Percentiles rank a stretch among this genome's conserved stretches.
These are phyloP conservation scores for Patella pellucida DNA, from an alignment of 2,888 invertebrate species.

Conservation along the genomic window DNA sequence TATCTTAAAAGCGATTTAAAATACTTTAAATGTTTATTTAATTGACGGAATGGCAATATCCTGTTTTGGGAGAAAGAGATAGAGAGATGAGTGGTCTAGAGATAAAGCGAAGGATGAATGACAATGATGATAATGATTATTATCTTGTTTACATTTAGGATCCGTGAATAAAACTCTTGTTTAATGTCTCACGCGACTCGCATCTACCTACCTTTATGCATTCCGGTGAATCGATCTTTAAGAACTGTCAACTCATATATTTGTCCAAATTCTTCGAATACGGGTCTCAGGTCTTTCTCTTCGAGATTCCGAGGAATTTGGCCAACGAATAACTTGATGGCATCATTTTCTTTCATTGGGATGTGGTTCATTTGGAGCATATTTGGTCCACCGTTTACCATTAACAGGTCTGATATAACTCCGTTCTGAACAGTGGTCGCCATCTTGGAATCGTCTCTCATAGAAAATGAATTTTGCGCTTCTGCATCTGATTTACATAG, in stretches of 20 bases:
- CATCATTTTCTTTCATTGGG: conserved; percentile 74
- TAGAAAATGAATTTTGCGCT: conserved; percentile 21
- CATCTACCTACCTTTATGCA: conserved; percentile 86
- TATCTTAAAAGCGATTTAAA: too few species aligned
- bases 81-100: too few species aligned
- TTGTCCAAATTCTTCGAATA: conserved; percentile 93
- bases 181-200: neutral
- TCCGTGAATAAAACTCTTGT: too few species aligned
- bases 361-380: conserved; percentile 43
- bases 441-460: conserved; percentile 24
- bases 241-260: conserved; percentile 94
- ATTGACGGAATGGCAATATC: too few species aligned
- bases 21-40: too few species aligned
- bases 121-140: too few species aligned
- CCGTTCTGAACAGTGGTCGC: conserved; percentile 30
- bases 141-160: too few species aligned
- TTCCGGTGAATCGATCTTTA: conserved; percentile 94
- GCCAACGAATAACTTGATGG: conserved; percentile 89
- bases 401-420: conserved; percentile 21
- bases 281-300: conserved; percentile 87
- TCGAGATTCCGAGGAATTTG: conserved; percentile 92
- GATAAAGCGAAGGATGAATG: too few species aligned
- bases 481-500: conserved; percentile 39
- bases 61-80: too few species aligned
- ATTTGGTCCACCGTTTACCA: conserved; percentile 12